Conservation (phyloP, 1,140 invertebrate genomes). For the Brachionus asplanchnoidis region DNA sequence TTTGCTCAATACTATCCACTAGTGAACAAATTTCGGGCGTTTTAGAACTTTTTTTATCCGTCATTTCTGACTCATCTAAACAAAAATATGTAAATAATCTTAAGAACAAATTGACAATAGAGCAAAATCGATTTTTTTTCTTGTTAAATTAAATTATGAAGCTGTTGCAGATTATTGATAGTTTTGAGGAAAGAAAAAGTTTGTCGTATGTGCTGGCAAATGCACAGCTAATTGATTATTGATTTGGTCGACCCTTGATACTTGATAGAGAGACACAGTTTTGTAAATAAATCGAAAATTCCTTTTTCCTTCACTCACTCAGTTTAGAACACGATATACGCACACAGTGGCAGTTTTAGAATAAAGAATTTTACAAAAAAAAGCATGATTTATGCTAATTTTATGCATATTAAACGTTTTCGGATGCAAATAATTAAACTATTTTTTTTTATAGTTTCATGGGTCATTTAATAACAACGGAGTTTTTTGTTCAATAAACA, state of each 20-base stretch:
- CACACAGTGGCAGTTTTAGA: not conserved
- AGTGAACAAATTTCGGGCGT: not conserved
- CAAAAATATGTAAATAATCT: not conserved
- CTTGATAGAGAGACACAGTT: not conserved
- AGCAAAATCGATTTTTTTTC: constrained; percentile 4
- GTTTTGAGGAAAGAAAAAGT: not conserved
- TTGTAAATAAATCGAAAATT: not conserved
- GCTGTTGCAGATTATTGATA: not conserved
- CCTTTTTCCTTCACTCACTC: not conserved
- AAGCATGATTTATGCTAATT: not conserved
- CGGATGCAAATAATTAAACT: not conserved
- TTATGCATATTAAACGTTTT: not conserved
- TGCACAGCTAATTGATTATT: not conserved
- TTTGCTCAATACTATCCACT: not conserved
- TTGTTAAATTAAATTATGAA: not conserved
- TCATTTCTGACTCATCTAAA: constrained; percentile 32
- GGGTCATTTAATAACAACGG: constrained; percentile 10
- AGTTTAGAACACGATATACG: not conserved
- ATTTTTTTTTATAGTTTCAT: not conserved
- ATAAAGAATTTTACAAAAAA: not conserved
- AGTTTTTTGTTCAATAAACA: not conserved
- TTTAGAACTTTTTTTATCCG: not conserved
- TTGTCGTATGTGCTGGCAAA: not conserved
- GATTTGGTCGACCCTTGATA: not conserved
- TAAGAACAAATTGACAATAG: not conserved